Conservation (phyloP, 1,140 invertebrate species). For the Drosophila tani region DNA sequence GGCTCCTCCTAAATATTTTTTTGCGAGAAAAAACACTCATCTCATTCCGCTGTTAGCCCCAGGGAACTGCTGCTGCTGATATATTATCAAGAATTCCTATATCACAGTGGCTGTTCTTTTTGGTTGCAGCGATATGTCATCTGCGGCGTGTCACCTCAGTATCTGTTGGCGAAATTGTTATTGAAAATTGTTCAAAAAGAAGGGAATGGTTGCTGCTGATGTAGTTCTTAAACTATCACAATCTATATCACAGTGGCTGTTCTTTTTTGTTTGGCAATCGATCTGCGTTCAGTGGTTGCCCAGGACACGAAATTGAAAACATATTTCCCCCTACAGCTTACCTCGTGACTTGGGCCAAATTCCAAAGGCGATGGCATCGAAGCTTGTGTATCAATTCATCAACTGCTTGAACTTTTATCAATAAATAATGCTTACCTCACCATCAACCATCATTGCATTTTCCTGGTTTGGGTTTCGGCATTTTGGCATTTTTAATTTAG, state of each 20-base stretch:
- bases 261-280: conserved; percentile 79
- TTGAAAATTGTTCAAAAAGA: conserved; percentile 65
- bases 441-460: conserved; percentile 21
- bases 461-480: neutral
- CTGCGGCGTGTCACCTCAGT: neutral
- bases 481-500: conserved; percentile 3
- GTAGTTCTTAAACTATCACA: conserved; percentile 53
- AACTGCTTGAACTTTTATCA: conserved; percentile 25
- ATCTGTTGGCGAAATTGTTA: conserved; percentile 1
- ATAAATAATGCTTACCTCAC: conserved; percentile 24
- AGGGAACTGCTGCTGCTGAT: conserved; percentile 81
- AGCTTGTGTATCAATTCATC: conserved; percentile 16
- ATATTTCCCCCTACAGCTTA: neutral
- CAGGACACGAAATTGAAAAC: conserved; percentile 18
- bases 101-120: conserved; percentile 85
- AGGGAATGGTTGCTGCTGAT: conserved; percentile 77
- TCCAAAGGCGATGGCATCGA: conserved; percentile 4
- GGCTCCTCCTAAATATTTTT: neutral
- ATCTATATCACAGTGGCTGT: conserved; percentile 85
- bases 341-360: conserved; percentile 6
- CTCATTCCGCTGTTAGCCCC: conserved; percentile 48
- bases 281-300: conserved; percentile 34
- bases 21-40: neutral
- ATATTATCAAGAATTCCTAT: conserved; percentile 55
- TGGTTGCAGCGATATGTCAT: conserved; percentile 64